Evolutionary conservation across 2,888 invertebrate genomes (phyloP).

Genomic region (Polyommatus icarus): DNA sequence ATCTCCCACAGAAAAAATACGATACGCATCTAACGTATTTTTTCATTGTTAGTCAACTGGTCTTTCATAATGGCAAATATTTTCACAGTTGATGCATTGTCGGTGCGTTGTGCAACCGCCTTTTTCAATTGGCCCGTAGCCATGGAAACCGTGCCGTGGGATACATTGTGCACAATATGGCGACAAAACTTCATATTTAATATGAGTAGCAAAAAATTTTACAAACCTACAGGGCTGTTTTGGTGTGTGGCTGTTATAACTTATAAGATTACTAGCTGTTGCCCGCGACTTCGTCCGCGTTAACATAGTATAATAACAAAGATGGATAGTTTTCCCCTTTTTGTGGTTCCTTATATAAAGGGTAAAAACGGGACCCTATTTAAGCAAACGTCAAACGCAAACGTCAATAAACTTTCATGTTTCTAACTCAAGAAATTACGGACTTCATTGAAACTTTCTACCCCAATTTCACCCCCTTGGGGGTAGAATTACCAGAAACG

Average conservation of each 20-base stretch:
- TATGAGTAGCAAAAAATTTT: neutral
- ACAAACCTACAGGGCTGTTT: neutral
- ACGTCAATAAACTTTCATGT: too few relatives aligned
- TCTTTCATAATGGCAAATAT: constrained; percentile 48
- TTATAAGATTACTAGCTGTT: too few relatives aligned
- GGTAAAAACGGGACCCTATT: too few relatives aligned
- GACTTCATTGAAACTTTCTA: too few relatives aligned
- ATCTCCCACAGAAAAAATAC: neutral
- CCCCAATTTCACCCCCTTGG: too few relatives aligned
- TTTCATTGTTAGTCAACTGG: constrained; percentile 51
- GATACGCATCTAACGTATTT: constrained; percentile 28
- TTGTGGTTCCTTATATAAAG: too few relatives aligned
- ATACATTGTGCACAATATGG: constrained; percentile 43
- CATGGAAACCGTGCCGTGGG: constrained; percentile 76
- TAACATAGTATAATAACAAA: too few relatives aligned
- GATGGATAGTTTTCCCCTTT: too few relatives aligned
- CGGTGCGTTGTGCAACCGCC: constrained; percentile 20
- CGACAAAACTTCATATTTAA: constrained; percentile 12
- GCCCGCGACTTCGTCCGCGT: too few relatives aligned
- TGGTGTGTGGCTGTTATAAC: neutral
- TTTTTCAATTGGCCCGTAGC: constrained; percentile 65
- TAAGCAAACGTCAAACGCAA: too few relatives aligned
- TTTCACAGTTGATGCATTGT: constrained; percentile 31
- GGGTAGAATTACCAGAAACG: too few relatives aligned
- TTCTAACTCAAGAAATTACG: too few relatives aligned